Conservation (phyloP, 2,113 vertebrate species). For the Saccopteryx bilineata region DNA sequence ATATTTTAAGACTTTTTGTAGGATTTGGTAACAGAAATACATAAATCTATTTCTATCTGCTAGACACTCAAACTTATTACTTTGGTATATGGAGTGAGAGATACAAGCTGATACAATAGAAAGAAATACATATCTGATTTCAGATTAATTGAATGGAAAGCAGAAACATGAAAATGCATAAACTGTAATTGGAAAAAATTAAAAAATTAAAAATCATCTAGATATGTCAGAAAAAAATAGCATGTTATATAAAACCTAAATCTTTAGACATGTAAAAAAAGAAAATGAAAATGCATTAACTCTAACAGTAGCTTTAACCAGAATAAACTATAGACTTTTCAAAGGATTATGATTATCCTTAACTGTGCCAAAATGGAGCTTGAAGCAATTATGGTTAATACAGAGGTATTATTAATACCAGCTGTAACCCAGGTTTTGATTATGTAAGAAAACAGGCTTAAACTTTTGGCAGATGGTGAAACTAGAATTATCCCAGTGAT, state of each 20-base stretch:
- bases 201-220: no score
- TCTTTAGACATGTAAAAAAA: no score
- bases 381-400: slow-evolving; percentile 65
- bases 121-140: slow-evolving; percentile 67
- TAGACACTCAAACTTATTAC: slow-evolving; percentile 14
- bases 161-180: slow-evolving; percentile 59
- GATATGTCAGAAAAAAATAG: no score
- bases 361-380: slow-evolving; percentile 70
- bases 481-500: not conserved
- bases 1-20: slow-evolving; percentile 32
- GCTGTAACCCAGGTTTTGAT: slow-evolving; percentile 63
- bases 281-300: slow-evolving; percentile 58
- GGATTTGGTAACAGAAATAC: not conserved
- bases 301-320: slow-evolving; percentile 68
- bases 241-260: no score
- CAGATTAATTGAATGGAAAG: slow-evolving; percentile 52
- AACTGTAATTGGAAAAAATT: not conserved
- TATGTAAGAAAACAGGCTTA: slow-evolving; percentile 71
- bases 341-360: slow-evolving; percentile 73
- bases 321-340: slow-evolving; percentile 70
- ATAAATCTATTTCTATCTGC: slow-evolving; percentile 52
- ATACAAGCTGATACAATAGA: slow-evolving; percentile 55
- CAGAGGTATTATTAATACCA: slow-evolving; percentile 75
- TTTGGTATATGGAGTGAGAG: slow-evolving; percentile 30
- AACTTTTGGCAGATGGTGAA: slow-evolving; percentile 63